Percentiles rank a stretch among this genome's conserved stretches.
phyloP scores from a whole-genome alignment of 1,140 invertebrate species.

The Trinorchestia longiramus region DNA sequence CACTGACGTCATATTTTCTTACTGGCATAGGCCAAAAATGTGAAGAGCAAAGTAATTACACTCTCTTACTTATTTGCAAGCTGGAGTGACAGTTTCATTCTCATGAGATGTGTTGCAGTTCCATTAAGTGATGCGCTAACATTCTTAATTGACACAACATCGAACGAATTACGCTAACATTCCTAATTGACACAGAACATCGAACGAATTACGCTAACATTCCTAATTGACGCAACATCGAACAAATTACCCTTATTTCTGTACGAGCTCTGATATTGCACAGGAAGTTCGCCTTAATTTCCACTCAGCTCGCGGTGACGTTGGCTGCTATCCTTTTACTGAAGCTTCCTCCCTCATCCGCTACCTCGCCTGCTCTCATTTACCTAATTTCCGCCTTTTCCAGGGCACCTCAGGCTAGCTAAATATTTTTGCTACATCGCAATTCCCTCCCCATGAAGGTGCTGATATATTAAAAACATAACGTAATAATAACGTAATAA shows the following conservation, averaged over 20 bases:
- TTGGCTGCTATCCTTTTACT: slow-evolving; percentile 17
- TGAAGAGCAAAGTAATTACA: background rate
- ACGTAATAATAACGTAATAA: too few species aligned
- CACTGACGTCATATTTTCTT: background rate
- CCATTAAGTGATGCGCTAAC: background rate
- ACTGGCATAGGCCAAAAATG: background rate
- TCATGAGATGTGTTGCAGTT: background rate
- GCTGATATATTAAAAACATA: background rate
- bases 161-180: too few species aligned
- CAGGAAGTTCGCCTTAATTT: slow-evolving; percentile 24
- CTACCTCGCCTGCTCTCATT: background rate
- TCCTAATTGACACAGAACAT: background rate
- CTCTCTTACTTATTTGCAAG: background rate
- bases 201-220: too few species aligned
- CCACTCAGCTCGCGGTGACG: slow-evolving; percentile 8
- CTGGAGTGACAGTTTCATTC: background rate
- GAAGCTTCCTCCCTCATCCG: background rate
- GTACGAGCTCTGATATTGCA: background rate
- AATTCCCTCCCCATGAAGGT: background rate
- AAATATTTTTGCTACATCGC: background rate
- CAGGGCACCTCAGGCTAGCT: background rate
- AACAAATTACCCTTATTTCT: background rate
- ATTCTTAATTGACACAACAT: background rate
- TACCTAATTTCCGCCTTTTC: slow-evolving; percentile 44
- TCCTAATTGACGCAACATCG: background rate